Evolutionary conservation across 2,888 invertebrate species (phyloP), one percentile per base, ranked within the genome.

Genomic region (Crioceris asparagi): DNA sequence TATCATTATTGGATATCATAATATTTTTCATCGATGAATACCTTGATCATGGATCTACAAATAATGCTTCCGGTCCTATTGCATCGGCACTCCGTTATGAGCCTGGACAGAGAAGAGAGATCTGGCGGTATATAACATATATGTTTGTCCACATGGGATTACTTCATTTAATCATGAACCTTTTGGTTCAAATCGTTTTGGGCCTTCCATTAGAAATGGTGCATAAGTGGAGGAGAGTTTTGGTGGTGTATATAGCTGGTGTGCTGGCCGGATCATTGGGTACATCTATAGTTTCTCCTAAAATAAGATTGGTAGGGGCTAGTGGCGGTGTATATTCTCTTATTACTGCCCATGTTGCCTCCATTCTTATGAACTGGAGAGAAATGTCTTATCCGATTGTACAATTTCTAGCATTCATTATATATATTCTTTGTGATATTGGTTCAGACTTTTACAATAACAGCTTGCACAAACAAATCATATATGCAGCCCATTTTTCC

Each of bases 191-290:
- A 64, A 69, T 97, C 40, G 73, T 96, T 62, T 72, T 98, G 38
- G 97, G 97, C 1, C 77, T 94, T 8, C 93, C 96, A 0, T 65
- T 98, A 42, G 97, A 98, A 67, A 83, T 97, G 80, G 96, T 97
- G 2, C 96, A 97, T 64, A 79, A 83, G 48, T 91, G 90, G 83
- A 93, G 92, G 92, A 72, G 96, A 32, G 85, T 97, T 4, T 69
- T 83, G 0, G 63, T 83, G 8, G 82, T 92, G 17, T 92, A 92
- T 61, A 59, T 85, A 27, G 81, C 86, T 0, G 91, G 91, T 1
- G 90, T 91, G 0, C 62, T 83, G 1, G 88, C 88, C 2, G 91
- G 91, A 5, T 86, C 86, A 0, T 69, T 88, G 47, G 85, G 81
- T 3, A 88, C 87, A n/a, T 85, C 85, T 6, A 71, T 90, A 7